phyloP scores from a whole-genome alignment of 2,797 vertebrate species.

The Tolypeutes matacus region DNA sequence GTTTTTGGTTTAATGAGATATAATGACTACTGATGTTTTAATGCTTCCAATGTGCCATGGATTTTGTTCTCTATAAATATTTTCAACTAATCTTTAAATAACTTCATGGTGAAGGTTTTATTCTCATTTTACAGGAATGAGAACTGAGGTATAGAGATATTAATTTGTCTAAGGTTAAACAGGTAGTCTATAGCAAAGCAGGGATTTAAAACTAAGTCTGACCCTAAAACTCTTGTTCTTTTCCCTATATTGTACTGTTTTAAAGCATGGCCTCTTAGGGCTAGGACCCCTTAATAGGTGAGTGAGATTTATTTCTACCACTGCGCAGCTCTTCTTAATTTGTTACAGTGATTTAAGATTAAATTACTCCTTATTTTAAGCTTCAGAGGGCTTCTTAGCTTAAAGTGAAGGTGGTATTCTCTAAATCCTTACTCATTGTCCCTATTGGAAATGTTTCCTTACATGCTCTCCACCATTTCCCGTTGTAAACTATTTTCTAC shows the following conservation, averaged over 20 bases:
- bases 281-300: background rate
- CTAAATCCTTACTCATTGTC: background rate
- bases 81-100: conserved; percentile 30
- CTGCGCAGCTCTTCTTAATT: conserved; percentile 24
- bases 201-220: conserved; percentile 21
- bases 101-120: background rate
- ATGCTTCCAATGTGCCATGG: background rate
- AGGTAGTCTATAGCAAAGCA: background rate
- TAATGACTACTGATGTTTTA: conserved; percentile 27
- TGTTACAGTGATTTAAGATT: conserved; percentile 1
- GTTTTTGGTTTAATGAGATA: conserved; percentile 23
- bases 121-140: conserved; percentile 16
- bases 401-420: background rate
- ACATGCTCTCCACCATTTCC: background rate
- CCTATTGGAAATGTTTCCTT: background rate
- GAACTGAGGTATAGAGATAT: background rate
- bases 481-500: conserved; percentile 10
- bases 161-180: conserved; percentile 43
- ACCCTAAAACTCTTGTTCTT: background rate
- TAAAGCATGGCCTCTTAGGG: background rate
- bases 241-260: background rate
- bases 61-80: conserved; percentile 2
- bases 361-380: conserved; percentile 39
- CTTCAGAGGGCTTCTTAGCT: conserved; percentile 1
- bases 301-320: background rate